phyloP scores from a whole-genome alignment of 2,113 vertebrate genomes.

The Lethenteron camtschaticum region DNA sequence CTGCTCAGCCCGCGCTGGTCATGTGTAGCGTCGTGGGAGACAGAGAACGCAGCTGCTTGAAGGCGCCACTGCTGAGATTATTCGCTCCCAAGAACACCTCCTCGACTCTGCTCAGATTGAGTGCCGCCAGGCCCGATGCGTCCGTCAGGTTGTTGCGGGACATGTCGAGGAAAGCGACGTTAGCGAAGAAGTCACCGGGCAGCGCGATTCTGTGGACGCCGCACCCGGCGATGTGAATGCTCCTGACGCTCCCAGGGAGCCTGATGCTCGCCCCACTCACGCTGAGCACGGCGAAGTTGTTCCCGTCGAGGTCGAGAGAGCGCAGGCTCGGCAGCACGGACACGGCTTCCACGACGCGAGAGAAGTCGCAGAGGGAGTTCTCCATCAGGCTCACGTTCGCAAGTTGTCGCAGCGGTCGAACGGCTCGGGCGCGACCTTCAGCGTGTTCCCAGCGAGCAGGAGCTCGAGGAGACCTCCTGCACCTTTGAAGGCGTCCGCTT shows the following conservation, averaged over 20 bases:
- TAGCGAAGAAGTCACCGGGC: constrained; percentile 13
- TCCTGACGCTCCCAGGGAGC: constrained; percentile 18
- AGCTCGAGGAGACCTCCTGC: constrained; percentile 22
- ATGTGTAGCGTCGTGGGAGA: constrained; percentile 17
- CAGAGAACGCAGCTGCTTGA: constrained; percentile 19
- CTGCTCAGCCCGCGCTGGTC: constrained; percentile 21
- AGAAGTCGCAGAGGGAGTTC: constrained; percentile 23
- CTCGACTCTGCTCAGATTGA: constrained; percentile 18
- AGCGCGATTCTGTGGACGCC: constrained; percentile 20
- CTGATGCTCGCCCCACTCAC: constrained; percentile 11
- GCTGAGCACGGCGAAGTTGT: constrained; percentile 20
- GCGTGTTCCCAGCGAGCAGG: constrained; percentile 18
- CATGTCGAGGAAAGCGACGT: constrained; percentile 22
- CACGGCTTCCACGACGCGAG: constrained; percentile 18
- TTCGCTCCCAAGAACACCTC: constrained; percentile 17
- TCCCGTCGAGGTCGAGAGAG: constrained; percentile 27
- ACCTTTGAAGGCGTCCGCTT: constrained; percentile 14
- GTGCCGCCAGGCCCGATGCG: constrained; percentile 14
- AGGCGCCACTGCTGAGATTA: constrained; percentile 18
- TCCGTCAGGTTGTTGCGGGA: constrained; percentile 22
- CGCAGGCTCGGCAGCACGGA: constrained; percentile 17
- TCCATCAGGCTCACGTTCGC: constrained; percentile 15
- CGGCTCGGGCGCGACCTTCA: constrained; percentile 16
- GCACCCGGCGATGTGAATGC: constrained; percentile 24
- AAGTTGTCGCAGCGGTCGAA: constrained; percentile 15